These are phyloP conservation scores for Drosophila vallismaia DNA, from an alignment of 2,888 invertebrate species.

Conservation along the genomic window DNA sequence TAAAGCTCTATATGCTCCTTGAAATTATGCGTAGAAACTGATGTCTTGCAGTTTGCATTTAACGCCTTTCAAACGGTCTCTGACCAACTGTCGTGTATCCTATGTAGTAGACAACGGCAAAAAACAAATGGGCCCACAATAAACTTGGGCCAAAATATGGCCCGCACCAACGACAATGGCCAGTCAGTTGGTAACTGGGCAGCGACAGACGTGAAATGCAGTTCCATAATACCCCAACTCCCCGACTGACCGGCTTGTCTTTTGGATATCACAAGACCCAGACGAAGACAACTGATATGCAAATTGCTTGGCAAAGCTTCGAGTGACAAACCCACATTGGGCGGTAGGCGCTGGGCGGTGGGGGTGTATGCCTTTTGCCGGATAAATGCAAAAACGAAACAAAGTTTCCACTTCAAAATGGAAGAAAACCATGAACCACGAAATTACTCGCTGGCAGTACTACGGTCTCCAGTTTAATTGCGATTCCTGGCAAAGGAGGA, in stretches of 20 bases:
- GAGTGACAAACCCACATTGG: slow-evolving; percentile 54
- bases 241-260: slow-evolving; percentile 31
- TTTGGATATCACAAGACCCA: slow-evolving; percentile 56
- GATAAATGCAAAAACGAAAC: slow-evolving; percentile 37
- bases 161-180: slow-evolving; percentile 69
- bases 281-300: slow-evolving; percentile 63
- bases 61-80: slow-evolving; percentile 27
- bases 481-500: slow-evolving; percentile 15
- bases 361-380: neutral
- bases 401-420: slow-evolving; percentile 46
- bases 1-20: neutral
- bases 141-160: slow-evolving; percentile 72
- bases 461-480: slow-evolving; percentile 58
- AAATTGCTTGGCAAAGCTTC: slow-evolving; percentile 66
- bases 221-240: slow-evolving; percentile 26
- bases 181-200: slow-evolving; percentile 54
- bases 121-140: slow-evolving; percentile 49
- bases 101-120: neutral
- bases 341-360: slow-evolving; percentile 4
- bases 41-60: slow-evolving; percentile 44
- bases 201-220: slow-evolving; percentile 61
- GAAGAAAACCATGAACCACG: slow-evolving; percentile 51
- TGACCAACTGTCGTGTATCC: slow-evolving; percentile 2
- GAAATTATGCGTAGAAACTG: slow-evolving; percentile 65
- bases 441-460: slow-evolving; percentile 42